Evolutionary conservation across 2,113 vertebrate genomes (phyloP).

Genomic region (Podarcis raffonei): DNA sequence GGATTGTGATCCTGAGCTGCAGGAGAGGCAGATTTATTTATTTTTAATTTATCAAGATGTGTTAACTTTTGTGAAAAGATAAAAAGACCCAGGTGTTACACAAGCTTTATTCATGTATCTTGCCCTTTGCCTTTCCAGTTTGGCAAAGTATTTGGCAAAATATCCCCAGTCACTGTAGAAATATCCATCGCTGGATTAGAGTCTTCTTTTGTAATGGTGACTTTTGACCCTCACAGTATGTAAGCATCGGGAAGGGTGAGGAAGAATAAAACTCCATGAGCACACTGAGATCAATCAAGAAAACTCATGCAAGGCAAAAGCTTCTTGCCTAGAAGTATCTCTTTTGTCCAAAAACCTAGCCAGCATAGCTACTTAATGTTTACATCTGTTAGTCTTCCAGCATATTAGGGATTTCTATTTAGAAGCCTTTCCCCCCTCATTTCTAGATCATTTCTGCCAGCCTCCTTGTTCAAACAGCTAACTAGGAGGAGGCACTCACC

Average conservation of each 20-base stretch:
- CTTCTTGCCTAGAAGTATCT: background rate
- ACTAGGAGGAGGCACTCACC: conserved; percentile 78
- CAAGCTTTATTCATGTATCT: background rate
- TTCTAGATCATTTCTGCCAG: background rate
- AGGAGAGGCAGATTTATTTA: background rate
- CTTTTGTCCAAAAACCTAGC: background rate
- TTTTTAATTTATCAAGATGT: background rate
- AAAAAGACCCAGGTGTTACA: background rate
- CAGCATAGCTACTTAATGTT: background rate
- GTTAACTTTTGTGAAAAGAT: background rate
- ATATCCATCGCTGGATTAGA: too few relatives aligned
- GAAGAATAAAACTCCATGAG: background rate
- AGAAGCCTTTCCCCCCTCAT: background rate
- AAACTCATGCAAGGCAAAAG: background rate
- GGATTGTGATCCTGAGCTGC: background rate
- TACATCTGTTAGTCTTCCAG: background rate
- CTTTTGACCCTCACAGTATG: background rate
- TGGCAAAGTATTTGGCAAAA: too few relatives aligned
- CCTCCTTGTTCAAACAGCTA: conserved; percentile 21
- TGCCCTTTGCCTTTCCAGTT: background rate
- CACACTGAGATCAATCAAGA: background rate
- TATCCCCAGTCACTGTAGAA: too few relatives aligned
- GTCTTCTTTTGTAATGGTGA: background rate
- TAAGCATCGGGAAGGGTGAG: too few relatives aligned
- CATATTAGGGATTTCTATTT: background rate